phyloP scores from a whole-genome alignment of 2,113 vertebrate species.

The Etheostoma spectabile region DNA sequence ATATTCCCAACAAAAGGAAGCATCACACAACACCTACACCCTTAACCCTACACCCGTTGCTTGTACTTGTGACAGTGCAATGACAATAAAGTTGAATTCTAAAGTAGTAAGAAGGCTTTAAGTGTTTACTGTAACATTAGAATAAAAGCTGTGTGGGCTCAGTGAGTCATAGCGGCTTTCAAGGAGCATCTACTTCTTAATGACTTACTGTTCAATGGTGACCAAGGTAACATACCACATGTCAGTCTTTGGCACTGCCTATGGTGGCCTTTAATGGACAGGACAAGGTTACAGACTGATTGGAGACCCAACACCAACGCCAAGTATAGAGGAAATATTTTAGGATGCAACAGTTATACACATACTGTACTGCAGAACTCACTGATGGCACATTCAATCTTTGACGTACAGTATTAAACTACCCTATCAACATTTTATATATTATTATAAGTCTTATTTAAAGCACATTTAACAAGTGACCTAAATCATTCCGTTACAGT shows the following conservation, averaged over 20 bases:
- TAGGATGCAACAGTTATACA: neutral
- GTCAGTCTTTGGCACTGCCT: neutral
- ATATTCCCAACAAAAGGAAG: no score
- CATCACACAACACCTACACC: neutral
- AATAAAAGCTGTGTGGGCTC: slow-evolving; percentile 57
- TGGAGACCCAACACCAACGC: neutral
- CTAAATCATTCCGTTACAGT: slow-evolving; percentile 25
- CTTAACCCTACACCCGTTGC: no score
- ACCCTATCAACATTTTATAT: neutral
- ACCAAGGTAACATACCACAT: neutral
- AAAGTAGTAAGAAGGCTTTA: slow-evolving; percentile 51
- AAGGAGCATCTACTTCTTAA: slow-evolving; percentile 25
- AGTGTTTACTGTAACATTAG: slow-evolving; percentile 51
- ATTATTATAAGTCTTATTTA: slow-evolving; percentile 17
- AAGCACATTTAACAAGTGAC: slow-evolving; percentile 1
- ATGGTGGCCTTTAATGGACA: slow-evolving; percentile 5
- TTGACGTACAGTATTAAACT: neutral
- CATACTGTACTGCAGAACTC: neutral
- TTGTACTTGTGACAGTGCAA: no score
- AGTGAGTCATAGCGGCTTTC: slow-evolving; percentile 62
- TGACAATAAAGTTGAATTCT: no score
- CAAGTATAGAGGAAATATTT: neutral
- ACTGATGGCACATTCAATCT: no score
- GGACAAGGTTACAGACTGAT: slow-evolving; percentile 2
- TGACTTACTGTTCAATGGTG: neutral